Conservation (phyloP, 2,888 invertebrate genomes). For the Oscheius sp. region DNA sequence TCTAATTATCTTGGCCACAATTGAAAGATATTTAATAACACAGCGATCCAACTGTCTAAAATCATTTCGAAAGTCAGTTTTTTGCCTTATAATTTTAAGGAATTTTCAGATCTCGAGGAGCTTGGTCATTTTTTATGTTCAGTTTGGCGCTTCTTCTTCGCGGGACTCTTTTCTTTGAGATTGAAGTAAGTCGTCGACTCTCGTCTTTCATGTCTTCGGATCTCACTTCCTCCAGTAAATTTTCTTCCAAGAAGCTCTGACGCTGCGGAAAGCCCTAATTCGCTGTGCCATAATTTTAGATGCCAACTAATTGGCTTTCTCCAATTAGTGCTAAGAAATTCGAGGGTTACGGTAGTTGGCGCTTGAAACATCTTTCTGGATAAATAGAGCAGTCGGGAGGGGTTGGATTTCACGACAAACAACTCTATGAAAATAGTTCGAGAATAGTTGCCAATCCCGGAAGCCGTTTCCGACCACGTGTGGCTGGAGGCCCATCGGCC, state of each 20-base stretch:
- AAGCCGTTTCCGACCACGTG: neutral
- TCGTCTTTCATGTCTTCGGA: no score
- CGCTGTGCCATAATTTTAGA: constrained; percentile 12
- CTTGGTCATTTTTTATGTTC: constrained; percentile 61
- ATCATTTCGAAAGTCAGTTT: constrained; percentile 41
- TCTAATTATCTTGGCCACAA: constrained; percentile 69
- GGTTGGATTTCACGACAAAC: neutral
- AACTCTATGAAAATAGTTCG: no score
- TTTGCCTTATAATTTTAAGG: neutral
- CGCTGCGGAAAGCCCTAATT: constrained; percentile 7
- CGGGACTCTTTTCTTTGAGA: constrained; percentile 66
- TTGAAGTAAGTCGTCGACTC: constrained; percentile 56
- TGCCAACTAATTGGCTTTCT: constrained; percentile 24
- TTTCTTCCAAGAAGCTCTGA: constrained; percentile 16
- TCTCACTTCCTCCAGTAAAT: neutral
- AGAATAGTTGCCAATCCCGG: neutral
- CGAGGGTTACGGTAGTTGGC: constrained; percentile 20
- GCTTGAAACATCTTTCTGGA: constrained; percentile 1
- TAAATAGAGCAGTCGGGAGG: neutral
- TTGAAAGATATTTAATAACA: constrained; percentile 64
- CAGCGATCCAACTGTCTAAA: constrained; percentile 47
- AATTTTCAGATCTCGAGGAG: constrained; percentile 47
- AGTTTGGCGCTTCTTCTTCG: constrained; percentile 57
- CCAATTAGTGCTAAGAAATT: constrained; percentile 3
- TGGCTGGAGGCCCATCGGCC: no score